phyloP scores from a whole-genome alignment of 1,140 invertebrate genomes.

The Drosophila carrolli region DNA sequence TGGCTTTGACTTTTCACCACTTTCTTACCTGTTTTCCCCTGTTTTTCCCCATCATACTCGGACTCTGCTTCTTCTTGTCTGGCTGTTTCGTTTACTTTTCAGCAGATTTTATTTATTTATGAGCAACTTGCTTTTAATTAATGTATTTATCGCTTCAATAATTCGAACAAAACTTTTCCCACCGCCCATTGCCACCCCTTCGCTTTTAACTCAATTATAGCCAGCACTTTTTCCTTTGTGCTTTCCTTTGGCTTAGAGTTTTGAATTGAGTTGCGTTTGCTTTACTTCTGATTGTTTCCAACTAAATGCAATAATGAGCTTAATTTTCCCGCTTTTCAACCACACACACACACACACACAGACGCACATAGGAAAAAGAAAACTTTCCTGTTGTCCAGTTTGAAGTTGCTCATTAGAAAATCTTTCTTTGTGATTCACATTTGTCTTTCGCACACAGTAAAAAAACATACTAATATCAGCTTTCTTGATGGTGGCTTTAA shows the following conservation, averaged over 20 bases:
- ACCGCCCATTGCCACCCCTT: background rate
- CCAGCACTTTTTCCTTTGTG: constrained; percentile 14
- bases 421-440: constrained; percentile 60
- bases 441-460: constrained; percentile 2
- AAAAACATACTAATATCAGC: background rate
- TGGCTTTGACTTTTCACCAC: constrained; percentile 38
- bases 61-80: constrained; percentile 10
- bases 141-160: constrained; percentile 82
- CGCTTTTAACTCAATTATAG: constrained; percentile 45
- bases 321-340: constrained; percentile 22
- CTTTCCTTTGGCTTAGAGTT: constrained; percentile 29
- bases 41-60: background rate
- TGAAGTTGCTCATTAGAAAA: constrained; percentile 77
- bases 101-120: constrained; percentile 75
- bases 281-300: constrained; percentile 39
- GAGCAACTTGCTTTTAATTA: constrained; percentile 80
- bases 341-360: constrained; percentile 2
- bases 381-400: constrained; percentile 51
- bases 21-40: constrained; percentile 1
- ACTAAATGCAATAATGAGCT: constrained; percentile 60
- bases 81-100: constrained; percentile 49
- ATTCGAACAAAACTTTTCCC: constrained; percentile 66
- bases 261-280: constrained; percentile 24
- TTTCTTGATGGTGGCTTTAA: background rate
- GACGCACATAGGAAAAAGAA: constrained; percentile 15